Percentiles rank a stretch among this genome's conserved stretches.
Evolutionary conservation across 2,888 invertebrate species (phyloP).

Genomic region (Synergus umbraculus): DNA sequence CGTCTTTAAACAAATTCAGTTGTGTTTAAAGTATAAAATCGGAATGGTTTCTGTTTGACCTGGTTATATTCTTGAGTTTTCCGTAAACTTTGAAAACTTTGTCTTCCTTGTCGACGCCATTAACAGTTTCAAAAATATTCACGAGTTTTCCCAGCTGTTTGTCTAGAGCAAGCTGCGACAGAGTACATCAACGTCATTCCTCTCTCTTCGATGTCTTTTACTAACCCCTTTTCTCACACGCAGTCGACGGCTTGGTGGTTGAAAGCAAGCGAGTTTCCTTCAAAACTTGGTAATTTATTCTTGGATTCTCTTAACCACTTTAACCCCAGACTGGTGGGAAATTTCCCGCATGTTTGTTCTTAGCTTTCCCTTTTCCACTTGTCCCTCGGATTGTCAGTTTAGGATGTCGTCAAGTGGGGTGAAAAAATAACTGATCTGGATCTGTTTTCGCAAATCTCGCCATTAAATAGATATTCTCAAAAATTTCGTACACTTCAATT

Average conservation of each 20-base stretch:
- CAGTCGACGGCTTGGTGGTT: constrained; percentile 52
- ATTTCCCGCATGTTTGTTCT: constrained; percentile 19
- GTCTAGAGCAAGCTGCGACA: constrained; percentile 59
- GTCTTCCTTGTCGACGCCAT: constrained; percentile 42
- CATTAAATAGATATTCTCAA: too few species aligned
- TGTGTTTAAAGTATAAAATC: not conserved
- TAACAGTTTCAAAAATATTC: constrained; percentile 59
- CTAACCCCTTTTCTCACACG: constrained; percentile 40
- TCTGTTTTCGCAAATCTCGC: not conserved
- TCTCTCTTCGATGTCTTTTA: constrained; percentile 25
- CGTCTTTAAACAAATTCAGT: not conserved
- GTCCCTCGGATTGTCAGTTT: constrained; percentile 5
- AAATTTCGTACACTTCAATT: too few species aligned
- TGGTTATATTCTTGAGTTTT: not conserved
- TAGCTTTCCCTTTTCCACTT: not conserved
- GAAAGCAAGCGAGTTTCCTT: constrained; percentile 57
- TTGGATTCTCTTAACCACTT: constrained; percentile 48
- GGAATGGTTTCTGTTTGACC: not conserved
- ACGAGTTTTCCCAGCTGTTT: constrained; percentile 56
- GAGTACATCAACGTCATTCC: constrained; percentile 50
- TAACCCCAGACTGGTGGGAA: constrained; percentile 16
- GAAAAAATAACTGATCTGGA: not conserved
- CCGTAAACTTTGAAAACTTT: not conserved
- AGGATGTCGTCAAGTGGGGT: not conserved
- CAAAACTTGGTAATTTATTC: constrained; percentile 67